Evolutionary conservation across 2,113 vertebrate species (phyloP).

Genomic region (Columba livia): DNA sequence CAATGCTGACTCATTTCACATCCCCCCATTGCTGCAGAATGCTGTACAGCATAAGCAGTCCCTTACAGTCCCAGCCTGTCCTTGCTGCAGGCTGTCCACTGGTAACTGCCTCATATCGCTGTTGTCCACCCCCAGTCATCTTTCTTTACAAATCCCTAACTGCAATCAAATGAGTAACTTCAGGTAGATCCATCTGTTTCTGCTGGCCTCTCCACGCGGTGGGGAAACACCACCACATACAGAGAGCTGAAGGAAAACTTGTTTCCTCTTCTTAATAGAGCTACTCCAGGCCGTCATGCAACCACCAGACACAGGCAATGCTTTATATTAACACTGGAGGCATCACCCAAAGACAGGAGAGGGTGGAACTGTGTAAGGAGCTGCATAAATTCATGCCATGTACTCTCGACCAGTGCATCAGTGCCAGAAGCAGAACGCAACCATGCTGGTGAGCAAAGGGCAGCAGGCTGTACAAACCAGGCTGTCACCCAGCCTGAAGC

Average conservation of each 20-base stretch:
- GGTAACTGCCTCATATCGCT: not conserved
- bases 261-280: not conserved
- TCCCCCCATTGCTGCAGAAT: not conserved
- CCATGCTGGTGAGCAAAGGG: not conserved
- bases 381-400: not conserved
- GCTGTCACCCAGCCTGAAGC: not conserved
- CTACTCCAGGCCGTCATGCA: not conserved
- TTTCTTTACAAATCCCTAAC: not conserved
- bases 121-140: not conserved
- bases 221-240: not conserved
- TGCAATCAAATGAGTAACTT: not conserved
- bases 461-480: not conserved
- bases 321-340: not conserved
- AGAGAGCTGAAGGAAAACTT: not conserved
- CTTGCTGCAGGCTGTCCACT: not conserved
- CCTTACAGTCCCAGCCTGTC: not conserved
- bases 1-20: not conserved
- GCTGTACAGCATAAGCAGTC: fast-evolving
- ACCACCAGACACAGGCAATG: not conserved
- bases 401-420: not conserved
- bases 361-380: not conserved
- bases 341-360: not conserved
- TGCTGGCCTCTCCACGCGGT: not conserved
- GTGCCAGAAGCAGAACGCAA: not conserved
- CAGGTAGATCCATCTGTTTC: not conserved